A percentile compares a stretch with the other conserved stretches of the same genome.
Conservation (phyloP, 64 coral and sea anemone genomes). For the Catalaphyllia jardinei region DNA sequence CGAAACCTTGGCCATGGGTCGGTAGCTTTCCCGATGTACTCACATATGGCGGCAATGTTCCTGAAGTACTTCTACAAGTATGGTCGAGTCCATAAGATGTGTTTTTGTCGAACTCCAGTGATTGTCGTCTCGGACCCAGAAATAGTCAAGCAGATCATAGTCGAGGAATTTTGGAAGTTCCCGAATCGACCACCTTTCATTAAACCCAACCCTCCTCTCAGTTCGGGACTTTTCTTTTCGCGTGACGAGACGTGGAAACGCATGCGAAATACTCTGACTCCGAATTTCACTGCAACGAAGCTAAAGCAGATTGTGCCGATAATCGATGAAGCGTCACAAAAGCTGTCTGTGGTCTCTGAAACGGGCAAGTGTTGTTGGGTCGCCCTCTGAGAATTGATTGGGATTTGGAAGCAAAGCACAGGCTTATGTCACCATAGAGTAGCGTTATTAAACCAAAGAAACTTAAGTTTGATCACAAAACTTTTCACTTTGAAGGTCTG, state of each 20-base stretch:
- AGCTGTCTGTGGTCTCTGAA: constrained; percentile 5
- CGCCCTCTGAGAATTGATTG: background rate
- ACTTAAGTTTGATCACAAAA: too few species aligned
- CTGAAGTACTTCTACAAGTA: constrained; percentile 65
- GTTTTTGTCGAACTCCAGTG: constrained; percentile 14
- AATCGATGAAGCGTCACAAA: constrained; percentile 10
- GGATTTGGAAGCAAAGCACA: too few species aligned
- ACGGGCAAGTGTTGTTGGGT: constrained; percentile 28
- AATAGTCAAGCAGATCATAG: constrained; percentile 67
- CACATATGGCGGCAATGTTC: constrained; percentile 54
- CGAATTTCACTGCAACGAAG: constrained; percentile 70
- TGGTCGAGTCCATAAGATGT: constrained; percentile 64
- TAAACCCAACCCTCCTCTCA: constrained; percentile 46
- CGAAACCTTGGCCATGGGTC: constrained; percentile 54
- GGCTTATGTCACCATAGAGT: too few species aligned
- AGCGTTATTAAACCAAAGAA: too few species aligned
- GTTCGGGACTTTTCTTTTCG: constrained; percentile 29
- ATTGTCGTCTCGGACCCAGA: constrained; percentile 80
- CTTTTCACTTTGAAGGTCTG: too few species aligned
- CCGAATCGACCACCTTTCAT: constrained; percentile 42
- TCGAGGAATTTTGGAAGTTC: constrained; percentile 84
- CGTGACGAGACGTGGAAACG: constrained; percentile 66
- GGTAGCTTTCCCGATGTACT: constrained; percentile 64
- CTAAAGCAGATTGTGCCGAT: constrained; percentile 66
- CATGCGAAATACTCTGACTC: constrained; percentile 45